These are phyloP conservation scores for Hydropotes inermis DNA, from an alignment of 2,113 vertebrate species.

Conservation along the genomic window DNA sequence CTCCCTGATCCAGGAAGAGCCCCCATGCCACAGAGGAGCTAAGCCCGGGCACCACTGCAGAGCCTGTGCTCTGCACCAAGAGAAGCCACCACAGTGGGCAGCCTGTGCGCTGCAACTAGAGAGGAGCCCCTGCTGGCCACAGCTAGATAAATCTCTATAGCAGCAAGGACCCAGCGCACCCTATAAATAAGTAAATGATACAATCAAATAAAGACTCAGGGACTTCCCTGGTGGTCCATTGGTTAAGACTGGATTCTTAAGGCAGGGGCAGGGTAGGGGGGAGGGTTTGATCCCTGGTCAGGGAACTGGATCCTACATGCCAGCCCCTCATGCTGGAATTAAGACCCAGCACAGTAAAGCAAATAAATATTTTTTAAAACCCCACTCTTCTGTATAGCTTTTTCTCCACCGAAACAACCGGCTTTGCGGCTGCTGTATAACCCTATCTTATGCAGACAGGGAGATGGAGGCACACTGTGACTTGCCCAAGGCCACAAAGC, in stretches of 20 bases:
- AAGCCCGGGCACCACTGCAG: background rate
- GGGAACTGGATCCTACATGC: background rate
- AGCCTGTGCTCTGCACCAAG: background rate
- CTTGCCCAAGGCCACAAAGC: background rate
- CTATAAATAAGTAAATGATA: background rate
- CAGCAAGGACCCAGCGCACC: background rate
- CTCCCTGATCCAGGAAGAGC: background rate
- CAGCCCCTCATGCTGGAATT: background rate
- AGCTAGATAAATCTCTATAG: background rate
- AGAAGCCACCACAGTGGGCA: background rate
- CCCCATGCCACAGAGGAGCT: background rate
- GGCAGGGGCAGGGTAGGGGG: background rate
- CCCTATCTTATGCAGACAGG: background rate
- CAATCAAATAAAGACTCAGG: background rate
- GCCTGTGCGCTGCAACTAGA: fast-evolving
- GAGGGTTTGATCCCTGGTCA: background rate
- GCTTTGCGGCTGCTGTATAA: background rate
- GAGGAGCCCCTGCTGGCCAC: background rate
- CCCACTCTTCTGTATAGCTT: background rate
- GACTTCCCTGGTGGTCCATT: background rate
- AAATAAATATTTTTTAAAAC: background rate
- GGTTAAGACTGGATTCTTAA: background rate
- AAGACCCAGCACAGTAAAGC: background rate
- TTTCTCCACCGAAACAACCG: background rate
- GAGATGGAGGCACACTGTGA: background rate